Base-by-base conservation (phyloP, 2,888 invertebrate genomes). In the Chirona hameri region DNA sequence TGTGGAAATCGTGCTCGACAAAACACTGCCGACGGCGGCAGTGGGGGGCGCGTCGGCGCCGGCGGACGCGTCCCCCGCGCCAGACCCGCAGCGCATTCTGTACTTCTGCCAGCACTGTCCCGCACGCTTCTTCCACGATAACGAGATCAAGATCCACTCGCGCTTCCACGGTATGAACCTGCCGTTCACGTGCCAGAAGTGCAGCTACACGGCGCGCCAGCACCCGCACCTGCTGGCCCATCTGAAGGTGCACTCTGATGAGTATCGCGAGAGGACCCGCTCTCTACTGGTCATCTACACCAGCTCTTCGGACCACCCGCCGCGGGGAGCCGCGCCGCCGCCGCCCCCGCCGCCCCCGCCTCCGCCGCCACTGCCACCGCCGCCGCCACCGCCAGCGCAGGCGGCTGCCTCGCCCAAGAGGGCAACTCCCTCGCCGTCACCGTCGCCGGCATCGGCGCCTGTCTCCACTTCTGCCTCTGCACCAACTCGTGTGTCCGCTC, bases 51-150 rank as follows among this genome's bases (percentile, higher is more conserved):
- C 29, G 10, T 76, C 82, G 7, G 81, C 46, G 18, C 48, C 39
- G 12, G 14, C 81, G 12, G 81, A 31, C 14, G 55, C 55, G 65
- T 82, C 82, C 81, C 57, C 52, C n/a, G 52, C n/a, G 7, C 27
- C 27, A 0, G 27, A 80, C 18, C 83, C 84, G 52, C 85, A 85
- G 65, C 86, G 85, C 81, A 82, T 85, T 83, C 85, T 90, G 83
- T 92, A 92, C 86, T 95, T 94, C 87, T 96, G 96, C 87, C 90
- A 91, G 84, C 92, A 93, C 85, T 96, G 96, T 87, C 96, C 96
- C 0, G 94, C 95, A 0, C 91, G 95, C 87, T 96, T 93, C 88
- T 91, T 95, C 84, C 92, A 92, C 85, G 92, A 92, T 85, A 91
- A 91, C 86, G 95, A 96, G 87, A 89, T 94, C 83, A 90, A 91